These are phyloP conservation scores for Muscicapa striata DNA, from an alignment of 2,797 vertebrate species.

Conservation along the genomic window DNA sequence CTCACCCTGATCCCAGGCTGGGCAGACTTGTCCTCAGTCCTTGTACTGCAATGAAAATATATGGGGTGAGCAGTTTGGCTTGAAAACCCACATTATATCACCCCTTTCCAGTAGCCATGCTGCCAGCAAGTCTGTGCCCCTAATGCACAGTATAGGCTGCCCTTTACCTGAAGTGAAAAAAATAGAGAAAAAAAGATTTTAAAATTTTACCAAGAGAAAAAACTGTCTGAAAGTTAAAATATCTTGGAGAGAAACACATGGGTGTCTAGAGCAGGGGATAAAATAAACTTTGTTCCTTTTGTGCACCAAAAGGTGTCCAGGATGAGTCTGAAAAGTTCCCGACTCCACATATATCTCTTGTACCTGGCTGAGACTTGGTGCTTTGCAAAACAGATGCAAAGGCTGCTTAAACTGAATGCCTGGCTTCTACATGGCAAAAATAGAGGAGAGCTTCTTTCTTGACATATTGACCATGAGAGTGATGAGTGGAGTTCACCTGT, in stretches of 20 bases:
- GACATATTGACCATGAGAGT: fast-evolving
- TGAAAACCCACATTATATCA: not conserved
- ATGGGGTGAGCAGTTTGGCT: not conserved
- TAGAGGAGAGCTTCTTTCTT: not conserved
- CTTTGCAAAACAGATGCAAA: not conserved
- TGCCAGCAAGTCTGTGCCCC: not conserved
- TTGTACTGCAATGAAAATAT: not conserved
- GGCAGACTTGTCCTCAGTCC: not conserved
- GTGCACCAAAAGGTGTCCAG: not conserved
- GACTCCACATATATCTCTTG: not conserved
- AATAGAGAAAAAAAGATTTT: not conserved
- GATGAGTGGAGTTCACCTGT: not conserved
- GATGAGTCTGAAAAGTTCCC: not conserved
- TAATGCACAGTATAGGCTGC: not conserved
- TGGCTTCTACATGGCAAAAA: not conserved
- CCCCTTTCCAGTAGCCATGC: fast-evolving
- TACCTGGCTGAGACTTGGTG: not conserved
- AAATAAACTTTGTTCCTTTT: not conserved
- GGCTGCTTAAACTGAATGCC: not conserved
- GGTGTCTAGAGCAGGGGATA: not conserved
- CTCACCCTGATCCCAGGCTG: not conserved
- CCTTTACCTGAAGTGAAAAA: not conserved
- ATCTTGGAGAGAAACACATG: not conserved
- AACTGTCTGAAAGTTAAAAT: not conserved
- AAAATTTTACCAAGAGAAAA: not conserved